A percentile compares a stretch with the other conserved stretches of the same genome.
Evolutionary conservation across 2,113 vertebrate genomes (phyloP).

Genomic region (Mola mola): DNA sequence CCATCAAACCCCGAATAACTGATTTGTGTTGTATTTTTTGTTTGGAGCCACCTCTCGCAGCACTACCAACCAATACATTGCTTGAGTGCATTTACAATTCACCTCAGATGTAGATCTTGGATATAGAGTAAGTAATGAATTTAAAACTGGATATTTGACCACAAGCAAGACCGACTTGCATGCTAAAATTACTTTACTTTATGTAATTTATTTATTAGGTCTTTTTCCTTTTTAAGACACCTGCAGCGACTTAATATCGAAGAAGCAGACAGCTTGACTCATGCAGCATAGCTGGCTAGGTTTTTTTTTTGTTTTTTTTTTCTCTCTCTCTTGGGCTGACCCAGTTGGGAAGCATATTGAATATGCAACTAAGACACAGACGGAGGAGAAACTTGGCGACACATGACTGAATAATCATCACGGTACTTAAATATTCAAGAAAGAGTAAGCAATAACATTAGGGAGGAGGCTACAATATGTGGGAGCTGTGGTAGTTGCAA

Average conservation of each 20-base stretch:
- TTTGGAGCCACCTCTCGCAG: neutral
- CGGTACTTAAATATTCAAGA: conserved; percentile 48
- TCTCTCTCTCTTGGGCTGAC: conserved; percentile 51
- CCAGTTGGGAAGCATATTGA: conserved; percentile 70
- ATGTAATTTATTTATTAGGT: neutral
- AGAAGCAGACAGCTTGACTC: conserved; percentile 41
- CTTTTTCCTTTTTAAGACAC: conserved; percentile 36
- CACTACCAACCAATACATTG: neutral
- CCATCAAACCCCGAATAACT: no score
- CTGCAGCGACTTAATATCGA: conserved; percentile 53
- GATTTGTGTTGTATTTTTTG: no score
- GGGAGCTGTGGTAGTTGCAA: conserved; percentile 7
- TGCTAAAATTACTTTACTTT: neutral
- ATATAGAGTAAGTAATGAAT: neutral
- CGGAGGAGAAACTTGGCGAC: conserved; percentile 55
- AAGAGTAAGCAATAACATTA: conserved; percentile 8
- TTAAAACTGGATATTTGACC: neutral
- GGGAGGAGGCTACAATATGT: conserved; percentile 13
- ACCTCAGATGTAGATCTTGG: neutral
- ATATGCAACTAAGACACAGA: conserved; percentile 66
- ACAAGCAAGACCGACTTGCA: conserved; percentile 5
- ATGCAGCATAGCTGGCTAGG: conserved; percentile 44
- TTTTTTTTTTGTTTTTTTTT: conserved; percentile 3
- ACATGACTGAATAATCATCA: conserved; percentile 66
- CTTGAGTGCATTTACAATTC: neutral